Evolutionary conservation across 2,113 vertebrate genomes (phyloP), one percentile per base, ranked within the genome.

Genomic region (Ceuthmochares aereus): DNA sequence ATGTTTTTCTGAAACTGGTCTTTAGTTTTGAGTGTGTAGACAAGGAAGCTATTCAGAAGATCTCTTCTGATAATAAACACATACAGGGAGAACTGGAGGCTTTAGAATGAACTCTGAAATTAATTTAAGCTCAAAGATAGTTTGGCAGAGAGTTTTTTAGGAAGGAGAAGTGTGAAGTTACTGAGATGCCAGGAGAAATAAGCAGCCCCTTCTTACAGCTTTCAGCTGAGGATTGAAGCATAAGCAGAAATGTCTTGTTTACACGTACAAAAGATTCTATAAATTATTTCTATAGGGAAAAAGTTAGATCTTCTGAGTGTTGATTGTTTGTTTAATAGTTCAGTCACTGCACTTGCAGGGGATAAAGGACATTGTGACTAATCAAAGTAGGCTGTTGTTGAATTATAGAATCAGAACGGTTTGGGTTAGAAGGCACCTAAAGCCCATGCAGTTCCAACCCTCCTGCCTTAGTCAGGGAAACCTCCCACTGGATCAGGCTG

Each of bases 1-100:
- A 59, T 90, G 21, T 93, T 95, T 93, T 64, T 87, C 58, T 87
- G 68, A 84, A 90, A 85, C 26, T 20, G 25, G n/a, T 12, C 56
- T 82, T 26, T 34, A 54, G 42, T 47, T 70, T 68, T 82, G 66
- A 76, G 54, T 59, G 10, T 4, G 63, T 3, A 45, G 83, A 55
- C 0, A 0, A 76, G 51, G 75, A 47, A 89, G 20, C 19, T 75
- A 16, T 78, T 26, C 32, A 51, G 79, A 25, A 95, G 14, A 34
- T 62, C 29, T 29, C 17, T 40, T 83, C 30, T 59, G 76, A 26
- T 74, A 19, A 17, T 43, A 12, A 74, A 85, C 54, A 32, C 26
- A 29, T 7, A 9, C 29, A 78, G 67, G 45, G 72, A 69, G 51
- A n/a, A 43, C 54, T 72, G n/a, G 62, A 75, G 81, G 69, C 84